phyloP scores from a whole-genome alignment of 2,888 invertebrate species.

The Cerastis leucographa region DNA sequence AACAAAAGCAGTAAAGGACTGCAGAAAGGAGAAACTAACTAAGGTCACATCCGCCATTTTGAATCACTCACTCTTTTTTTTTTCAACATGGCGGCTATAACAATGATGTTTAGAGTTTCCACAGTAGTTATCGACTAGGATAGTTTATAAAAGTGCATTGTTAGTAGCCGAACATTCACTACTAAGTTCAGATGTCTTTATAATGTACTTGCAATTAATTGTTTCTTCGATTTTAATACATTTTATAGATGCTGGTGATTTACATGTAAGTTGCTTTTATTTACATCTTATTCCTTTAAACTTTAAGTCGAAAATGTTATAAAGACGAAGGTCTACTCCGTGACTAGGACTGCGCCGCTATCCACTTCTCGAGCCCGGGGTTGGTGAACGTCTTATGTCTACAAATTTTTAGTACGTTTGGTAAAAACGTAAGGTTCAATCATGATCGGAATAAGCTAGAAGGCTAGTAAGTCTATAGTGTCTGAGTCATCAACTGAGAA shows the following conservation, averaged over 20 bases:
- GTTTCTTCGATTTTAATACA: constrained; percentile 48
- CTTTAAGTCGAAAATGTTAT: not conserved
- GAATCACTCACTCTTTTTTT: constrained; percentile 45
- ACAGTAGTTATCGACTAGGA: constrained; percentile 42
- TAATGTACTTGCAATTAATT: constrained; percentile 60
- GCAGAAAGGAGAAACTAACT: constrained; percentile 39
- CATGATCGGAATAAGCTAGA: too few relatives aligned
- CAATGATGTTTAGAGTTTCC: constrained; percentile 77
- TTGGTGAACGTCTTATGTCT: too few relatives aligned
- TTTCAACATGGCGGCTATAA: constrained; percentile 60
- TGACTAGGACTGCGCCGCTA: not conserved
- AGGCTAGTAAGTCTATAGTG: too few relatives aligned
- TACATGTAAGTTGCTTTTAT: constrained; percentile 46
- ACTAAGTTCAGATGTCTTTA: constrained; percentile 52
- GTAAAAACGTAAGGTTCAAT: too few relatives aligned
- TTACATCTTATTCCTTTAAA: not conserved
- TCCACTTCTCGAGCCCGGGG: not conserved
- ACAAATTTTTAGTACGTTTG: too few relatives aligned
- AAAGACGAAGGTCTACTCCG: not conserved
- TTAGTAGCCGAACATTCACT: constrained; percentile 42
- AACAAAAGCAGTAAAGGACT: constrained; percentile 45
- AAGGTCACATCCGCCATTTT: constrained; percentile 48
- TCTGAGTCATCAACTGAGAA: too few relatives aligned
- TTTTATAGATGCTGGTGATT: constrained; percentile 41
- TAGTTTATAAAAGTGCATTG: constrained; percentile 75